Conservation (phyloP, 2,888 invertebrate genomes). For the Cylloceria caligata region DNA sequence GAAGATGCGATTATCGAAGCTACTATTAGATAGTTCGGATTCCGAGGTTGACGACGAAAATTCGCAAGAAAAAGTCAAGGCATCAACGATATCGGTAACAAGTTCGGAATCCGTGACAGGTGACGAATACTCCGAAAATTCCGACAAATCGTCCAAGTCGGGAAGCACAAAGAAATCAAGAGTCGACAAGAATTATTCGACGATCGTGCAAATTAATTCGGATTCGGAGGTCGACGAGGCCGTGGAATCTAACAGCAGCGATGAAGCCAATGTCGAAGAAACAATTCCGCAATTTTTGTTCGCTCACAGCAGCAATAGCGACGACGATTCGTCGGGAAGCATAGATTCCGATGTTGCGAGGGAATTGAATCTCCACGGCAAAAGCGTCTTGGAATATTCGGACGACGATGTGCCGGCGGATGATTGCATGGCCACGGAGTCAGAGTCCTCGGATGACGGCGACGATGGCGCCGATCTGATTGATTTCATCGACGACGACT, state of each 20-base stretch:
- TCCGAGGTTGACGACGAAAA: background rate
- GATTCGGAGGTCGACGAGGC: slow-evolving; percentile 17
- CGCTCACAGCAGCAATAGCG: slow-evolving; percentile 47
- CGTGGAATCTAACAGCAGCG: slow-evolving; percentile 24
- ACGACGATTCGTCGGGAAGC: slow-evolving; percentile 53
- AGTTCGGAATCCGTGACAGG: slow-evolving; percentile 7
- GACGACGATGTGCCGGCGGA: slow-evolving; percentile 79
- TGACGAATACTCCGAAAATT: background rate
- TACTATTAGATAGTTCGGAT: no score
- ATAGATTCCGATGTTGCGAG: slow-evolving; percentile 76
- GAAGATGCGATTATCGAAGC: background rate
- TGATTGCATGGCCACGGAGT: slow-evolving; percentile 79
- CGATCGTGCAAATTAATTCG: slow-evolving; percentile 9
- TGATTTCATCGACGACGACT: slow-evolving; percentile 78
- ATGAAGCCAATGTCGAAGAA: slow-evolving; percentile 24
- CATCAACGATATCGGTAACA: background rate
- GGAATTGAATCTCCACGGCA: slow-evolving; percentile 78
- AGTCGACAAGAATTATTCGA: slow-evolving; percentile 12
- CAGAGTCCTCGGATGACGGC: slow-evolving; percentile 75
- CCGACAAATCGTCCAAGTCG: slow-evolving; percentile 3
- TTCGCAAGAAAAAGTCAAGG: background rate
- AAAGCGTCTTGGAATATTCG: slow-evolving; percentile 67
- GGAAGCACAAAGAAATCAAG: slow-evolving; percentile 25
- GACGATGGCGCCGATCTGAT: slow-evolving; percentile 78
- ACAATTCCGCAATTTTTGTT: slow-evolving; percentile 66